Conservation (phyloP, 2,888 invertebrate species). For the Plemyria rubiginata region DNA sequence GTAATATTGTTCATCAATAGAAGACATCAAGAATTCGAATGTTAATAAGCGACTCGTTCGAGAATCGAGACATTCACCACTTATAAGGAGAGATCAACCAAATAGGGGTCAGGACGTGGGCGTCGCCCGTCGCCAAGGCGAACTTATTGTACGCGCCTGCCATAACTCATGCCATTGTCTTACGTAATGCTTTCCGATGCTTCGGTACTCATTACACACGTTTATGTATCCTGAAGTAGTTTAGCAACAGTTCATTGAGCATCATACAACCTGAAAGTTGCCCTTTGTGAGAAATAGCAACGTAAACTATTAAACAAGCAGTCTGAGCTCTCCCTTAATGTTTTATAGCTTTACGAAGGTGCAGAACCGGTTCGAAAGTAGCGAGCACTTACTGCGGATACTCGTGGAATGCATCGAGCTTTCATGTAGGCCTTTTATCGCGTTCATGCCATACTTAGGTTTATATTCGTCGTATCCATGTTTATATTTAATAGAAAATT, state of each 20-base stretch:
- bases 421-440: constrained; percentile 70
- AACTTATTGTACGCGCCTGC: constrained; percentile 52
- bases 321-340: constrained; percentile 50
- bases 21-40: constrained; percentile 64
- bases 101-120: constrained; percentile 69
- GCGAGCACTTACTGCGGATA: constrained; percentile 57
- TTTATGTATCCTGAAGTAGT: constrained; percentile 73
- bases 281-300: constrained; percentile 29
- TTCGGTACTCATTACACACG: constrained; percentile 63
- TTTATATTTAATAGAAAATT: constrained; percentile 88
- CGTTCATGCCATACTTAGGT: constrained; percentile 49
- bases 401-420: constrained; percentile 57
- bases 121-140: constrained; percentile 67
- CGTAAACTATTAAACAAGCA: constrained; percentile 47
- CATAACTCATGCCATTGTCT: constrained; percentile 70
- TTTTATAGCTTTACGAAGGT: constrained; percentile 42
- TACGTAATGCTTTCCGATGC: constrained; percentile 66
- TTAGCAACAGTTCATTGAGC: constrained; percentile 71
- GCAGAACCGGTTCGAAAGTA: constrained; percentile 74
- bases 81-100: constrained; percentile 74
- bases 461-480: constrained; percentile 41
- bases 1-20: constrained; percentile 22
- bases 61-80: constrained; percentile 71
- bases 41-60: constrained; percentile 61
- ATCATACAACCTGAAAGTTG: constrained; percentile 63